Evolutionary conservation across 2,113 vertebrate species (phyloP).

Genomic region (Amblyornis subalaris): DNA sequence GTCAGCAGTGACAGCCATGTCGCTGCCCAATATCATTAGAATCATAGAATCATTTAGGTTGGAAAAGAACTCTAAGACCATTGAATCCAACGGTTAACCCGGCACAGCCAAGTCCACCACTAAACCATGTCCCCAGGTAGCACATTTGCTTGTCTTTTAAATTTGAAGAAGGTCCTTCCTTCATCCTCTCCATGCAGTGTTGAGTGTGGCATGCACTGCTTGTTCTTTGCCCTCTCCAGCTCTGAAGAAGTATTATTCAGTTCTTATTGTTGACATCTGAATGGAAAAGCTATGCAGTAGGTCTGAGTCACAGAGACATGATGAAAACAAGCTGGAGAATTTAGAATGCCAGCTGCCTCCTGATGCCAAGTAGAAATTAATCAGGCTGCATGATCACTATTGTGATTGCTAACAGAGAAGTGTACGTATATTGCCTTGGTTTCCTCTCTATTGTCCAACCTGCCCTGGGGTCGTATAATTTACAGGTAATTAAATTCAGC

Average conservation of each 20-base stretch:
- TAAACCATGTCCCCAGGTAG: background rate
- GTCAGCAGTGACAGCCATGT: accelerated
- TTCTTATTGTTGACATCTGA: background rate
- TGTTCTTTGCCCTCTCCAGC: accelerated
- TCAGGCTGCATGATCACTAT: background rate
- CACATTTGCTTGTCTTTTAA: background rate
- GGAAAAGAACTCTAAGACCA: background rate
- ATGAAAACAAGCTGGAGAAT: constrained; percentile 21
- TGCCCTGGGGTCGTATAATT: background rate
- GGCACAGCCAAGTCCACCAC: background rate
- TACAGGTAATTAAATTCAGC: constrained; percentile 17
- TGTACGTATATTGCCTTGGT: background rate
- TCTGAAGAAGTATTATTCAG: background rate
- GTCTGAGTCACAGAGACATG: background rate
- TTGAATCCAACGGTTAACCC: background rate
- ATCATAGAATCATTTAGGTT: background rate
- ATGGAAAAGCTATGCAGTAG: background rate
- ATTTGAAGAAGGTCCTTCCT: background rate
- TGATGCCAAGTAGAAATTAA: constrained; percentile 32
- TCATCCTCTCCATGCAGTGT: accelerated
- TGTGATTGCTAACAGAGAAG: background rate
- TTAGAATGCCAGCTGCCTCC: background rate
- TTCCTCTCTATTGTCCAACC: constrained; percentile 3
- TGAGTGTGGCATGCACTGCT: accelerated
- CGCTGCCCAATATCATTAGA: background rate